Evolutionary conservation across 2,113 vertebrate genomes (phyloP), one percentile per base, ranked within the genome.

Genomic region (Oreocharis arfaki): DNA sequence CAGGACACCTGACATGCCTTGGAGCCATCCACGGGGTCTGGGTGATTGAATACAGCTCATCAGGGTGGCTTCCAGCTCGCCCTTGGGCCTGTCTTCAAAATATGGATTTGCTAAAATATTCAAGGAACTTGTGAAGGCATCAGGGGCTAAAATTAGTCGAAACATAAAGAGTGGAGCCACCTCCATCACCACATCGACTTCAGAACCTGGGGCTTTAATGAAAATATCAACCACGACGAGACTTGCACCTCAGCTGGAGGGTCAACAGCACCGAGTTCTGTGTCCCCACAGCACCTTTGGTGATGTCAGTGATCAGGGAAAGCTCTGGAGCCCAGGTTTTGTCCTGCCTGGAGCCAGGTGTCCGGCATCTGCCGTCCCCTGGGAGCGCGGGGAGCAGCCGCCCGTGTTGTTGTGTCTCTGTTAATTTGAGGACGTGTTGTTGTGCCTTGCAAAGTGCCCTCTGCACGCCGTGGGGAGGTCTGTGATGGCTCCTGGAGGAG

Each of bases 151-250:
- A 75, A 52, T 16, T 28, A 27, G 10, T 47, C 2, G 1, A 53
- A 52, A 56, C 13, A 12, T 0, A 3, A 56, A n/a, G 42, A 87
- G 19, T 10, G 30, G 56, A 81, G 30, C 5, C 28, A 33, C 26
- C 15, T 84, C 55, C 39, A 44, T 27, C 56, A 35, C 41, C 57
- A 7, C 0, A 0, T 4, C 4, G 2, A 41, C 73, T 46, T 14
- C 26, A 60, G 70, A 82, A 87, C 17, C 11, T 3, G 9, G 14
- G 33, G 37, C 20, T 86, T 80, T 61, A 65, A 69, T 11, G 59
- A 23, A 69, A 87, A 65, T n/a, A 80, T 4, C 32, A 71, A 23
- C 56, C 3, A 1, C 4, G 42, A 20, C 0, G 7, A 71, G 67
- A 13, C 20, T 33, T n/a, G n/a, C 11, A 19, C 27, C 55, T 83